These are phyloP conservation scores for Echinarachnius parma DNA, from an alignment of 53 echinoderm and acorn worm species.

Conservation along the genomic window DNA sequence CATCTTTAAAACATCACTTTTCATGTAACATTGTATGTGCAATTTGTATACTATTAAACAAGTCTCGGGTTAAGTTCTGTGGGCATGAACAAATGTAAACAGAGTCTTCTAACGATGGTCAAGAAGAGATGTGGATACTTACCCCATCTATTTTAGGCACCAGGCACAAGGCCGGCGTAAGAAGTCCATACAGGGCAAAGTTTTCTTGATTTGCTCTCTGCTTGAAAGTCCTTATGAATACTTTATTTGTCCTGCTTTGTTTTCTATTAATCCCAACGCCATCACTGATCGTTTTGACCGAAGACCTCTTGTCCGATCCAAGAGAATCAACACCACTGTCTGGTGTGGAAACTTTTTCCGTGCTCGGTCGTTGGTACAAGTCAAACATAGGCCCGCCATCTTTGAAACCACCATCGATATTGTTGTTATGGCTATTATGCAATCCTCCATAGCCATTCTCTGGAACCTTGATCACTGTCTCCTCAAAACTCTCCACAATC, in stretches of 20 bases:
- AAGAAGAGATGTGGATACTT: constrained; percentile 25
- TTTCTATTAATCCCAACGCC: constrained; percentile 5
- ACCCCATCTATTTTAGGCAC: constrained; percentile 97
- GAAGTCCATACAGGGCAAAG: constrained; percentile 88
- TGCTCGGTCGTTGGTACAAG: constrained; percentile 10
- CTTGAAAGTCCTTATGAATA: constrained; percentile 70
- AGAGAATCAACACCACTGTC: constrained; percentile 59
- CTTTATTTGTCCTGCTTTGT: constrained; percentile 12
- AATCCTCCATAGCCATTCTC: background rate
- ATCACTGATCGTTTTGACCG: constrained; percentile 26
- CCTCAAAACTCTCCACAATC: background rate
- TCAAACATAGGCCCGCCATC: constrained; percentile 11
- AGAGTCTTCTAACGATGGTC: no score
- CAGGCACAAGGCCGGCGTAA: constrained; percentile 86
- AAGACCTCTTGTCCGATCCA: constrained; percentile 28
- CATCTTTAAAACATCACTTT: no score
- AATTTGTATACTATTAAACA: no score
- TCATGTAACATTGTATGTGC: no score
- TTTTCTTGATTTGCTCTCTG: constrained; percentile 90
- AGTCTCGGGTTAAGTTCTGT: no score
- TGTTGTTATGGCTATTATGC: constrained; percentile 25
- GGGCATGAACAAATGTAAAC: no score
- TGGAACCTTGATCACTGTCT: no score
- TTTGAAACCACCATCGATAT: constrained; percentile 21
- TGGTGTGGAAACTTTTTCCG: constrained; percentile 48